phyloP scores from a whole-genome alignment of 2,888 invertebrate genomes.

The Troilus luridus region DNA sequence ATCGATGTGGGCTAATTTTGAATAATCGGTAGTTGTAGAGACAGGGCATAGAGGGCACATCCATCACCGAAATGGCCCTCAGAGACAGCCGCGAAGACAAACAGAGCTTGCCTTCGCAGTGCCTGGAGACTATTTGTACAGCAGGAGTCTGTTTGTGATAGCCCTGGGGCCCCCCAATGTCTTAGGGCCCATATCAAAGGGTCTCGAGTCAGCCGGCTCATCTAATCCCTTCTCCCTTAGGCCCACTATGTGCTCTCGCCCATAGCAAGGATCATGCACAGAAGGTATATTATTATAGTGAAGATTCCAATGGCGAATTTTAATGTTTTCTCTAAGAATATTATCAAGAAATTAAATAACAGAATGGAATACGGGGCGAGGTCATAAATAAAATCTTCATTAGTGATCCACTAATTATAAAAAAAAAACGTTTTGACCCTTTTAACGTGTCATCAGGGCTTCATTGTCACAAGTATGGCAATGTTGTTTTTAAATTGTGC shows the following conservation, averaged over 20 bases:
- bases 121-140: conserved; percentile 14
- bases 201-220: not conserved
- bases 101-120: not conserved
- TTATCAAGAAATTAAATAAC: too few species aligned
- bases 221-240: not conserved
- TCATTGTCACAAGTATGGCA: too few species aligned
- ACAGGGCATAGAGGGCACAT: not conserved
- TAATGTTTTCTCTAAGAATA: too few species aligned
- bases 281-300: too few species aligned
- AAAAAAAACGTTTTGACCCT: too few species aligned
- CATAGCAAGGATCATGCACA: too few species aligned
- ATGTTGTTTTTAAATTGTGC: too few species aligned
- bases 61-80: not conserved
- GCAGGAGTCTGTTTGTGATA: not conserved
- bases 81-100: not conserved
- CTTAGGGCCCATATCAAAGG: not conserved
- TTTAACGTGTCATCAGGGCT: too few species aligned
- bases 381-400: too few species aligned
- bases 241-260: not conserved
- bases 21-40: not conserved
- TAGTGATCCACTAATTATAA: too few species aligned
- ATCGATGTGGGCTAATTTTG: not conserved
- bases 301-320: too few species aligned
- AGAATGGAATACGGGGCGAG: too few species aligned
- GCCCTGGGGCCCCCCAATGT: not conserved